Conservation (phyloP, 2,888 invertebrate species). For the Drosophila kambysellisi region DNA sequence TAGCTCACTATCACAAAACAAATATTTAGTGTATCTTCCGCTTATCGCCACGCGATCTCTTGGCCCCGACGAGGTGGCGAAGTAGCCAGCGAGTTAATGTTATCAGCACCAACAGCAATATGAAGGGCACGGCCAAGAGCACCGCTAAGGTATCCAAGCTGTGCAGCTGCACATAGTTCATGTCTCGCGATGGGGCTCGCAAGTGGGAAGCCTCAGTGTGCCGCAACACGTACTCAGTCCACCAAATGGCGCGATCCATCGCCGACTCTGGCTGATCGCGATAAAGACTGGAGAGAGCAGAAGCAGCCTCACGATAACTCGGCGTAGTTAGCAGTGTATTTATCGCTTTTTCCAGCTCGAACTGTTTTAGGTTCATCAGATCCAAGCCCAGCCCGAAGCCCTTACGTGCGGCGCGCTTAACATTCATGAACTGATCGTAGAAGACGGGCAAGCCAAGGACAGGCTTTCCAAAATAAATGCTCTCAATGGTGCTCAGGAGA, state of each 20-base stretch:
- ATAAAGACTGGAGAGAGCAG: constrained; percentile 68
- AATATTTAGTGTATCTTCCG: constrained; percentile 31
- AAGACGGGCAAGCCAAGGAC: constrained; percentile 84
- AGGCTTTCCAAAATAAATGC: constrained; percentile 85
- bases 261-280: constrained; percentile 81
- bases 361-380: constrained; percentile 46
- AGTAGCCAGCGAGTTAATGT: constrained; percentile 18
- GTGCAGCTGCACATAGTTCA: constrained; percentile 67
- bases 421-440: constrained; percentile 83
- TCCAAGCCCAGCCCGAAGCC: constrained; percentile 79
- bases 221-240: constrained; percentile 82
- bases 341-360: constrained; percentile 56
- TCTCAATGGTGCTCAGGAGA: constrained; percentile 85
- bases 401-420: constrained; percentile 66
- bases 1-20: not conserved
- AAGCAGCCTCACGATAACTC: constrained; percentile 53
- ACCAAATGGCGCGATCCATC: constrained; percentile 81
- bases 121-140: constrained; percentile 49
- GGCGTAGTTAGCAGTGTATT: constrained; percentile 58
- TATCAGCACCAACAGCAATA: constrained; percentile 4
- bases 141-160: constrained; percentile 74
- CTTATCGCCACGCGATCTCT: constrained; percentile 28
- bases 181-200: constrained; percentile 49
- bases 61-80: constrained; percentile 3
- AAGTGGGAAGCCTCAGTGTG: constrained; percentile 82